Percentiles rank a stretch among this genome's conserved stretches.
Conservation (phyloP, 2,888 invertebrate genomes). For the Glaucopsyche alexis region DNA sequence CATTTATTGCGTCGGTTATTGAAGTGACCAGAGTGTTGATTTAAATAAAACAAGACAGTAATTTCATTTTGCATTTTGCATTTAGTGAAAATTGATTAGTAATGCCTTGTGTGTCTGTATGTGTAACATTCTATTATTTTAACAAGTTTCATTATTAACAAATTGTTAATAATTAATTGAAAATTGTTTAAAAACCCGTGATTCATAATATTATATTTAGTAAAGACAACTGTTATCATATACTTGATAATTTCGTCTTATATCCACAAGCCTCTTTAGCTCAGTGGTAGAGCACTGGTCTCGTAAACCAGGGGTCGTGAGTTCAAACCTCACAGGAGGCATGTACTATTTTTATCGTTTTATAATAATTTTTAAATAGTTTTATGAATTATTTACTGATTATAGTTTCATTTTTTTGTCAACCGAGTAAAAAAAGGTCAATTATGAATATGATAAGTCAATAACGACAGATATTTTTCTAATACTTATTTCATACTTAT, state of each 20-base stretch:
- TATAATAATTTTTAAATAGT: neutral
- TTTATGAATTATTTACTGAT: neutral
- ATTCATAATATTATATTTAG: too few relatives aligned
- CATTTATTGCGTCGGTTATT: too few relatives aligned
- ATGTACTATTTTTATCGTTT: slow-evolving; percentile 27
- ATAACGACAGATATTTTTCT: too few relatives aligned
- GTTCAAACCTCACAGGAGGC: slow-evolving; percentile 75
- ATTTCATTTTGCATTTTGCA: too few relatives aligned
- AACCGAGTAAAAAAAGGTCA: neutral
- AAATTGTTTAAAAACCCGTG: too few relatives aligned
- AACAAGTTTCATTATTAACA: too few relatives aligned
- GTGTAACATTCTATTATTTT: too few relatives aligned
- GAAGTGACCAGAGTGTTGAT: too few relatives aligned
- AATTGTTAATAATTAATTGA: too few relatives aligned
- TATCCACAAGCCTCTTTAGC: slow-evolving; percentile 82
- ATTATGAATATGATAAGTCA: neutral
- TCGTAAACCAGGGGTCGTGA: slow-evolving; percentile 90
- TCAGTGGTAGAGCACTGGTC: slow-evolving; percentile 91
- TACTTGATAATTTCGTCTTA: slow-evolving; percentile 44
- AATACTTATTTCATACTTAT: neutral
- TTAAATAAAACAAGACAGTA: too few relatives aligned
- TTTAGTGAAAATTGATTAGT: too few relatives aligned
- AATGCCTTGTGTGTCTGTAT: too few relatives aligned
- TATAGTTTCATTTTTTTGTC: neutral
- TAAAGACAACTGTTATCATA: neutral